Percentiles rank a stretch among this genome's conserved stretches.
Evolutionary conservation across 1,140 invertebrate genomes (phyloP).

Genomic region (Aleiodes sp.): DNA sequence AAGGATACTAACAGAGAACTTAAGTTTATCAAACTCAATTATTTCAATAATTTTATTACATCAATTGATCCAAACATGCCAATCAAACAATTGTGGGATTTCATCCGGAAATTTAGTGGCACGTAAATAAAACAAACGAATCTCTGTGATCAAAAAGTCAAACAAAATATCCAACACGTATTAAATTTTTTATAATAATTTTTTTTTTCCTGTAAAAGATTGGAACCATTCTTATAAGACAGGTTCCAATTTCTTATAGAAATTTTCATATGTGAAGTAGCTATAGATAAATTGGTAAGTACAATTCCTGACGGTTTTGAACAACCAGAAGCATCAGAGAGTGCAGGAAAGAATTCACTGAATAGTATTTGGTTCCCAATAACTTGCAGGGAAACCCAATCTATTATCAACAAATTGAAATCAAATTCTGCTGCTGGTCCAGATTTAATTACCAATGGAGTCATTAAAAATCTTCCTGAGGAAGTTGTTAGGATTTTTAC

Average conservation of each 20-base stretch:
- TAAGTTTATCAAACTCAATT: background rate
- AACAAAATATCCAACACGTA: background rate
- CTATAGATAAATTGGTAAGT: background rate
- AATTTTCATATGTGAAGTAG: no score
- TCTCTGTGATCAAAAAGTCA: no score
- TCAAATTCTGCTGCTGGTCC: constrained; percentile 27
- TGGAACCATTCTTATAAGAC: no score
- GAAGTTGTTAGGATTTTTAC: background rate
- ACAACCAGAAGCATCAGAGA: background rate
- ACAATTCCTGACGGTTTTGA: background rate
- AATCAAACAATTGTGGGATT: background rate
- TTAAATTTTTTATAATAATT: no score
- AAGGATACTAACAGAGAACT: background rate
- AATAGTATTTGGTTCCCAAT: constrained; percentile 17
- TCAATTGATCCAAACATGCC: background rate
- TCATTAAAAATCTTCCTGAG: constrained; percentile 24
- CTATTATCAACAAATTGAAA: constrained; percentile 23
- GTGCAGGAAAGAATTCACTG: background rate
- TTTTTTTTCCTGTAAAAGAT: no score
- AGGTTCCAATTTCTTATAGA: no score
- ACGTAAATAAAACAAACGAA: no score
- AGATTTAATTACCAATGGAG: constrained; percentile 34
- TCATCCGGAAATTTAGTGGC: background rate
- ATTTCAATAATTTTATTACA: background rate
- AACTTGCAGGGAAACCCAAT: background rate